A percentile compares a stretch with the other conserved stretches of the same genome.
phyloP scores from a whole-genome alignment of 37 sponge, comb jelly and placozoan species.

The Axinella damicornis region DNA sequence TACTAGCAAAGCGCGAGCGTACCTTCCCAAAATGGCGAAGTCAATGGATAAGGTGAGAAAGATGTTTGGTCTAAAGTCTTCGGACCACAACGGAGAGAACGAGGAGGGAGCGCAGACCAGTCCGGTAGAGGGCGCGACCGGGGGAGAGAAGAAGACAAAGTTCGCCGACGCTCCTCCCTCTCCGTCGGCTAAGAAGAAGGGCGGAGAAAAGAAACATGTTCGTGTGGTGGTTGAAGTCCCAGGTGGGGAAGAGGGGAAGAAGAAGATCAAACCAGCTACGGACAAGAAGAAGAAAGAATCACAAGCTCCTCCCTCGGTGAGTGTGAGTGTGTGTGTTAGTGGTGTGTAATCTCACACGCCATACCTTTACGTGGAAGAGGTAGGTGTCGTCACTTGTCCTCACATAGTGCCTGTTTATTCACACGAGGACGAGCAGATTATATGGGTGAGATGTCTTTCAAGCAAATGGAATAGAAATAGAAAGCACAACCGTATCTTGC shows the following conservation, averaged over 20 bases:
- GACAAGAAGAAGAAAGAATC: conserved; percentile 8
- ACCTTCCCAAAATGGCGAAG: no score
- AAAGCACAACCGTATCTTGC: no score
- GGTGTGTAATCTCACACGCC: no score
- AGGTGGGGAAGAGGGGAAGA: not conserved
- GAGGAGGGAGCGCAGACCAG: not conserved
- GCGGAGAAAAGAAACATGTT: conserved; percentile 19
- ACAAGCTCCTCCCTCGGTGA: not conserved
- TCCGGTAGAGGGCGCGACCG: not conserved
- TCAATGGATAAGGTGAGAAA: not conserved
- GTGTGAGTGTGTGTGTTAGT: no score
- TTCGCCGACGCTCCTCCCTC: conserved; percentile 21
- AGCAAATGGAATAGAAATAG: no score
- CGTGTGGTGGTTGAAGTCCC: conserved; percentile 23
- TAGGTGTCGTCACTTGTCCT: no score
- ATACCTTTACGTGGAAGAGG: no score
- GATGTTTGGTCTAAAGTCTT: not conserved
- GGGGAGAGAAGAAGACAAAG: not conserved
- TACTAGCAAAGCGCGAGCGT: no score
- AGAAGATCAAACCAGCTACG: conserved; percentile 14
- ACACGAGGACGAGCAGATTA: no score
- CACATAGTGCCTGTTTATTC: no score
- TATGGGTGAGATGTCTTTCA: no score
- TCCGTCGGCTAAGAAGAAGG: not conserved
- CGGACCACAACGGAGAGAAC: not conserved